Evolutionary conservation across 2,113 vertebrate species (phyloP), one percentile per base, ranked within the genome.

Genomic region (Podarcis cretensis): DNA sequence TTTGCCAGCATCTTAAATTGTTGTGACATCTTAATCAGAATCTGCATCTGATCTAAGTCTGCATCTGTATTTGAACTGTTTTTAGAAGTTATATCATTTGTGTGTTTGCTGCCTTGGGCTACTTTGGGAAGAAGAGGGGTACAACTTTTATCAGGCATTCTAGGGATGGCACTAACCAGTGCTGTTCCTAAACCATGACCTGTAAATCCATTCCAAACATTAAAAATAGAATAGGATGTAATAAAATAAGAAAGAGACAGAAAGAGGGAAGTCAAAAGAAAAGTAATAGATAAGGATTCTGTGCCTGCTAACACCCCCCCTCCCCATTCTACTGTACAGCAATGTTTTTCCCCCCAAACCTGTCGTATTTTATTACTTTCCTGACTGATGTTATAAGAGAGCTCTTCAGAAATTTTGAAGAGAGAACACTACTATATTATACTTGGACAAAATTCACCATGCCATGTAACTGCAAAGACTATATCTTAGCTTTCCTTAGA

Each of bases 401-500:
- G 27, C 35, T 71, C 43, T 83, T 71, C 63, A 74, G 66, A 84
- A 85, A 66, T 57, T 69, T 76, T 57, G 32, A 59, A 83, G 10
- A 84, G 35, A 7, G 59, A 89, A 78, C 6, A 59, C 54, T 21
- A 5, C 75, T 91, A 73, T 63, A 16, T 13, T 88, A 57, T 73
- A 27, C 0, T 0, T 6, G 35, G 0, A 3, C 35, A 23, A 88
- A 90, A 73, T 81, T 5, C 13, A 83, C 40, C 43, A 77, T 7
- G 16, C 48, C 78, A 71, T 0, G 7, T 4, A 0, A 69, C 66
- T 65, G 6, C 21, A 88, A 92, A 87, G 20, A 89, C 27, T 1
- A 35, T 27, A 30, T 69, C 20, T 81, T 63, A 89, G 89, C 54
- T 80, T 91, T 90, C 91, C 78, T 91, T 59, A 91, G 40, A 90